Evolutionary conservation across 37 sponge, comb jelly and placozoan genomes (phyloP).

Genomic region (Spongilla lacustris): DNA sequence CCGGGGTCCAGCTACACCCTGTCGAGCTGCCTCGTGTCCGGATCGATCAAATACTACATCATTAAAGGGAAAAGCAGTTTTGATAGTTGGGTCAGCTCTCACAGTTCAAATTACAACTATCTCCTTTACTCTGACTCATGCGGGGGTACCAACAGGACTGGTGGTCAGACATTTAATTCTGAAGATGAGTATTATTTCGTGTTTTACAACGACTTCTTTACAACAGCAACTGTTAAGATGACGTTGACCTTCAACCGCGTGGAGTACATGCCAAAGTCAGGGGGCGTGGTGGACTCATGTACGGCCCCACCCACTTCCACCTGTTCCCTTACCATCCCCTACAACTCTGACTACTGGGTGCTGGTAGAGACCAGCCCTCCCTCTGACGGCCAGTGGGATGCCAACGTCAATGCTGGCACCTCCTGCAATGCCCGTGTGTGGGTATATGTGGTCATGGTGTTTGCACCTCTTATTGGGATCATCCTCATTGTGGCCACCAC

Average conservation of each 20-base stretch:
- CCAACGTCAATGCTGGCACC: neutral
- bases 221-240: neutral
- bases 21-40: neutral
- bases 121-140: neutral
- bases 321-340: neutral
- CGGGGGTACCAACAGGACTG: neutral
- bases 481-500: neutral
- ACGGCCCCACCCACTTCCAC: neutral
- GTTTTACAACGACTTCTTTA: neutral
- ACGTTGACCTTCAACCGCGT: conserved; percentile 30
- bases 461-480: neutral
- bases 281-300: neutral
- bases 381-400: neutral
- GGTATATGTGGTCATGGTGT: conserved; percentile 23
- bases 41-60: neutral
- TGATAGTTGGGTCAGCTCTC: conserved; percentile 25
- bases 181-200: conserved; percentile 42
- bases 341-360: neutral
- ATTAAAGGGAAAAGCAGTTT: conserved; percentile 45
- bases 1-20: conserved; percentile 25
- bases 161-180: neutral
- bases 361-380: neutral
- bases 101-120: neutral
- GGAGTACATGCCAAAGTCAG: neutral
- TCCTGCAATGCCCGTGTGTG: conserved; percentile 41